Conservation (phyloP, 2,888 invertebrate genomes). For the Harpalus rufipes region DNA sequence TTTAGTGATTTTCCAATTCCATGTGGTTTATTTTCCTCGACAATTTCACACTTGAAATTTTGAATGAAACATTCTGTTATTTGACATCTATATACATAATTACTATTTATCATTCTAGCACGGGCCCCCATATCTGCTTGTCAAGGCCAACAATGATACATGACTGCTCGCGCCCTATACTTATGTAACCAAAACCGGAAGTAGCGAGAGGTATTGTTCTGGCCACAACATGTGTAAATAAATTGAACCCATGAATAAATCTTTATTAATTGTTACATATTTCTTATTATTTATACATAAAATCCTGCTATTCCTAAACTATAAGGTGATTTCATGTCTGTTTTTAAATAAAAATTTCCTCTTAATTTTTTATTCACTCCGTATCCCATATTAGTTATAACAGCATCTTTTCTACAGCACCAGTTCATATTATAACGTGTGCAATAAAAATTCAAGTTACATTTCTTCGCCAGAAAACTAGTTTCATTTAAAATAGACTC, state of each 20-base stretch:
- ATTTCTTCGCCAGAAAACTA: constrained; percentile 25
- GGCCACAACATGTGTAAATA: too few relatives aligned
- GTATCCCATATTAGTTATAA: constrained; percentile 39
- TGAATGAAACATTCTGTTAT: too few relatives aligned
- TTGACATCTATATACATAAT: too few relatives aligned
- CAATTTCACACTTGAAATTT: too few relatives aligned
- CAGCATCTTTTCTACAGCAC: constrained; percentile 4
- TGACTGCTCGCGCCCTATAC: too few relatives aligned
- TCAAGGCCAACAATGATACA: too few relatives aligned
- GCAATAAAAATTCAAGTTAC: constrained; percentile 15
- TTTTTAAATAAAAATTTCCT: constrained; percentile 39
- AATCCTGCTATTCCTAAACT: background rate
- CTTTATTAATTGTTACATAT: background rate
- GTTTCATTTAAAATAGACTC: constrained; percentile 37
- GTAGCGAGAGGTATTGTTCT: too few relatives aligned
- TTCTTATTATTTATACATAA: constrained; percentile 14
- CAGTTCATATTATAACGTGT: constrained; percentile 1
- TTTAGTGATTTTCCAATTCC: too few relatives aligned
- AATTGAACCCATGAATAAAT: background rate
- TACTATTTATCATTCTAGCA: too few relatives aligned
- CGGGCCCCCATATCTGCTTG: too few relatives aligned
- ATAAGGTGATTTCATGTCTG: background rate
- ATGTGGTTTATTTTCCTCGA: too few relatives aligned
- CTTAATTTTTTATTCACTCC: constrained; percentile 42
- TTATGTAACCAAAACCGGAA: too few relatives aligned